Conservation (phyloP, 2,888 invertebrate genomes). For the Xestobium rufovillosum region DNA sequence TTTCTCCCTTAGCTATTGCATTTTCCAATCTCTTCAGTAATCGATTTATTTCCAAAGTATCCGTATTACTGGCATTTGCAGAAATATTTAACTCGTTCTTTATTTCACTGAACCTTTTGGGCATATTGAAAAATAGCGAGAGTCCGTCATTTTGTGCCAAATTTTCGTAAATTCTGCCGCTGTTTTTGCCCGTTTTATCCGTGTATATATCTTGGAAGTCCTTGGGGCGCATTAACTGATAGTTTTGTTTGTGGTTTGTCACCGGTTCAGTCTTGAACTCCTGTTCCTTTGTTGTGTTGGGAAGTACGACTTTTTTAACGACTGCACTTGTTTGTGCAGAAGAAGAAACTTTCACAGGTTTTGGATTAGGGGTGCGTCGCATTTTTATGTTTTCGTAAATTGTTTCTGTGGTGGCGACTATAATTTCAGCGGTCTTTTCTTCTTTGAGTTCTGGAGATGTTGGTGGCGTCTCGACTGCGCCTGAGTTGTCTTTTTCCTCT, state of each 20-base stretch:
- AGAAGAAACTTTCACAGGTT: conserved; percentile 49
- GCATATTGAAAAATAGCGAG: conserved; percentile 40
- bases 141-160: conserved; percentile 38
- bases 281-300: conserved; percentile 24
- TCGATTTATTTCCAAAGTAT: conserved; percentile 53
- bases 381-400: conserved; percentile 45
- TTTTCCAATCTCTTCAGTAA: conserved; percentile 65
- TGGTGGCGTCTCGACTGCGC: conserved; percentile 5
- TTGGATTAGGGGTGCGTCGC: conserved; percentile 34
- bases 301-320: conserved; percentile 38
- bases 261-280: conserved; percentile 27
- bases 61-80: conserved; percentile 38
- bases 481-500: conserved; percentile 11
- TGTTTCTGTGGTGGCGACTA: conserved; percentile 40
- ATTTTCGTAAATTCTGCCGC: conserved; percentile 45
- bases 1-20: conserved; percentile 70
- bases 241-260: conserved; percentile 32
- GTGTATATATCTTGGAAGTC: conserved; percentile 50
- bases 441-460: conserved; percentile 21
- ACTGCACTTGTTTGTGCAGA: conserved; percentile 52
- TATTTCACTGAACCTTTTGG: conserved; percentile 33
- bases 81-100: conserved; percentile 27
- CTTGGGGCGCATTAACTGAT: conserved; percentile 48
- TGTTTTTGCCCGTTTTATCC: conserved; percentile 33
- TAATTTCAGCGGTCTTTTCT: conserved; percentile 36